Conservation (phyloP, 2,888 invertebrate species). For the Lepidocyrtinus sp. region DNA sequence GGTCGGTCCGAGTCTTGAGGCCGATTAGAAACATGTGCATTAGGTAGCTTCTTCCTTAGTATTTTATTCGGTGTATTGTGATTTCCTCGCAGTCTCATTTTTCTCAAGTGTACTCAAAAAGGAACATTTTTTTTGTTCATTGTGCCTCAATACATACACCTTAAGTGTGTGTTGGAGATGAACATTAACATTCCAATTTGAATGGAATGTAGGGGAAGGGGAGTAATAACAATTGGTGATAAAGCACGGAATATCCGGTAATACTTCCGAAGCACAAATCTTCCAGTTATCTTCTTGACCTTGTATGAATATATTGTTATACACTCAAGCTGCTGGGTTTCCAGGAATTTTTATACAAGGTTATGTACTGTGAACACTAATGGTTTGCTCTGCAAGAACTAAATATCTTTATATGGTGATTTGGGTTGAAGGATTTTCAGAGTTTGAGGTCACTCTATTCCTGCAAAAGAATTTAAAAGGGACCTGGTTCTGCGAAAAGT, state of each 20-base stretch:
- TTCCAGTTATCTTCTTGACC: background rate
- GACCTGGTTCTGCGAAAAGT: too few relatives aligned
- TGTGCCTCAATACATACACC: background rate
- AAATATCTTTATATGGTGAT: background rate
- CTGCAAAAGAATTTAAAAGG: too few relatives aligned
- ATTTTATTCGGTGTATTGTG: conserved; percentile 2
- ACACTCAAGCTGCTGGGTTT: background rate
- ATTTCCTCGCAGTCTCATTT: conserved; percentile 34
- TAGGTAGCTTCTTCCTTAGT: background rate
- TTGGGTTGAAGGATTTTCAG: background rate
- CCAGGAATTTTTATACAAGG: conserved; percentile 11
- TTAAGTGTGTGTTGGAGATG: too few relatives aligned
- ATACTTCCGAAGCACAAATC: background rate
- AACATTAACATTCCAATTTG: background rate
- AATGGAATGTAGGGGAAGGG: background rate
- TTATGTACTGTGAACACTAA: too few relatives aligned
- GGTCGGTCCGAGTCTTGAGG: conserved; percentile 35
- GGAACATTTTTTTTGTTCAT: background rate
- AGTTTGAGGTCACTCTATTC: conserved; percentile 10
- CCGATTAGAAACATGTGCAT: conserved; percentile 20
- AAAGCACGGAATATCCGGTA: conserved; percentile 8
- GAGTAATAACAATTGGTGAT: background rate
- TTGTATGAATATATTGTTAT: background rate
- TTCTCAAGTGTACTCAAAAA: conserved; percentile 14
- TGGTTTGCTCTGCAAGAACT: background rate